These are phyloP conservation scores for Gobio occitaniae DNA, from an alignment of 2,797 vertebrate species.

Conservation along the genomic window DNA sequence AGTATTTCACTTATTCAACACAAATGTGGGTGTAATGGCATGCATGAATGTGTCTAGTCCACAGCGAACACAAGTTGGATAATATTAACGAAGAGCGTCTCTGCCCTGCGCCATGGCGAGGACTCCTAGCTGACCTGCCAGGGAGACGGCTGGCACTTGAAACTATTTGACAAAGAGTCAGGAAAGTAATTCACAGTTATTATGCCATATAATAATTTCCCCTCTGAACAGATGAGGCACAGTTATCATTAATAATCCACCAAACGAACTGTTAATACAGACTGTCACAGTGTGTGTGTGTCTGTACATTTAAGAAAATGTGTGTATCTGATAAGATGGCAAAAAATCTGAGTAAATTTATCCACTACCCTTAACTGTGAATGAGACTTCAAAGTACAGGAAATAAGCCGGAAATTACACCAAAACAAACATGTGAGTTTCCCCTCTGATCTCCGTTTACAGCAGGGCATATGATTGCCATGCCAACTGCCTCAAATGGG, in stretches of 20 bases:
- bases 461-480: neutral
- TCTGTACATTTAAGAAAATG: neutral
- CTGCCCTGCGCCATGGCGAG: conserved; percentile 21
- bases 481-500: conserved; percentile 31
- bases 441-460: conserved; percentile 46
- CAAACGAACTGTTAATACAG: neutral
- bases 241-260: conserved; percentile 34
- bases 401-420: conserved; percentile 44
- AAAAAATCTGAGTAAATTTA: neutral
- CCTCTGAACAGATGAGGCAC: conserved; percentile 32
- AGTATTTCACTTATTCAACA: neutral
- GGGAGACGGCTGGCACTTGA: conserved; percentile 49
- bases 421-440: conserved; percentile 45
- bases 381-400: conserved; percentile 38
- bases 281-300: neutral
- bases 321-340: conserved; percentile 24
- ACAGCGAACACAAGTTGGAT: conserved; percentile 1
- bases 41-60: neutral
- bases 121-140: conserved; percentile 34
- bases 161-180: conserved; percentile 53
- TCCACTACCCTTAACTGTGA: conserved; percentile 16
- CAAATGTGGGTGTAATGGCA: neutral
- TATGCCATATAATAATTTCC: conserved; percentile 55
- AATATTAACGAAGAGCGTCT: neutral
- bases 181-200: conserved; percentile 43